Evolutionary conservation across 2,797 vertebrate species (phyloP).

Genomic region (Apodemus agrarius): DNA sequence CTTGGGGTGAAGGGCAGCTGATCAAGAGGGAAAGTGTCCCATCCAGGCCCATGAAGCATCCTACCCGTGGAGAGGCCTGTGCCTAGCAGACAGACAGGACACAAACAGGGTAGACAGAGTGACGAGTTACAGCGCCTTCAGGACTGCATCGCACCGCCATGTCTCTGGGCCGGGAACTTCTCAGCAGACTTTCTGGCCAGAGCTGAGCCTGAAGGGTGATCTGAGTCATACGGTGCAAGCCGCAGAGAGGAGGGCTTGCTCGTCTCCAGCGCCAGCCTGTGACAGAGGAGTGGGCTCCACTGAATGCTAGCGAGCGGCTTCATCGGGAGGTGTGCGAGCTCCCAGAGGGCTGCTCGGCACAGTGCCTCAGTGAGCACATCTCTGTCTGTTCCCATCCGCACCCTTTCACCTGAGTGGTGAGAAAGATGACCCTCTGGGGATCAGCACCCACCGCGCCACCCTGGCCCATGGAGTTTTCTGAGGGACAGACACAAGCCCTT

Average conservation of each 20-base stretch:
- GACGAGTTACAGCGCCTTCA: background rate
- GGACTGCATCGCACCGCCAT: fast-evolving
- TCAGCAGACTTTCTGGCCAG: fast-evolving
- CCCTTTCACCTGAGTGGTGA: background rate
- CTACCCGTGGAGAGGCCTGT: no score
- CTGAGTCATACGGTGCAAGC: fast-evolving
- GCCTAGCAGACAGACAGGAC: no score
- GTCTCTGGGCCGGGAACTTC: background rate
- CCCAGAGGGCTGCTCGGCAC: background rate
- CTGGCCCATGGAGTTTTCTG: fast-evolving
- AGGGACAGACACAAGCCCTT: fast-evolving
- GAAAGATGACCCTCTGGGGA: background rate
- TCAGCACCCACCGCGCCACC: fast-evolving
- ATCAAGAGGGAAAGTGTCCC: background rate
- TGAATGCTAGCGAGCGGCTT: background rate
- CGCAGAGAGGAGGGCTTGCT: background rate
- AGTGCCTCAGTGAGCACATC: background rate
- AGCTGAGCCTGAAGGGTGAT: background rate
- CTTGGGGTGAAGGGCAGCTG: no score
- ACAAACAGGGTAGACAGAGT: fast-evolving
- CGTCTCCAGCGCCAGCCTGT: fast-evolving
- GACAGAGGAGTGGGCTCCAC: background rate
- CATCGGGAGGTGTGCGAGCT: fast-evolving
- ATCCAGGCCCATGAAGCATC: fast-evolving
- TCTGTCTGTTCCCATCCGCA: background rate